These are phyloP conservation scores for Sitta carolinensis DNA, from an alignment of 2,797 vertebrate genomes.

Conservation along the genomic window DNA sequence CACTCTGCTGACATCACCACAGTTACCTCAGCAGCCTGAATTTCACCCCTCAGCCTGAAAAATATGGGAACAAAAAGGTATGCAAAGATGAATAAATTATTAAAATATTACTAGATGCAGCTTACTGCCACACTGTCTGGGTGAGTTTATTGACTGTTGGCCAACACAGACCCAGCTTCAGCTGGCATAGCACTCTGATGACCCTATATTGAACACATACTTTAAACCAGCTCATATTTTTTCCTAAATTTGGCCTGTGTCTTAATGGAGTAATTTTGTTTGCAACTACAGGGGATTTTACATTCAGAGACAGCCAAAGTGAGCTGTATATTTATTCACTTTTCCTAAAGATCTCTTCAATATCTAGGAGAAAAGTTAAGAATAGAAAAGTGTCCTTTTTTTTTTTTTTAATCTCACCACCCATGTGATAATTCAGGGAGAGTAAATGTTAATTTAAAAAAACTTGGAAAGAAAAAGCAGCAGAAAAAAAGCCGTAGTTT, in stretches of 20 bases:
- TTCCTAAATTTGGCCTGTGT: background rate
- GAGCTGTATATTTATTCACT: background rate
- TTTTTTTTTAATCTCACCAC: background rate
- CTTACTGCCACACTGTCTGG: background rate
- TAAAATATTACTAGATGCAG: background rate
- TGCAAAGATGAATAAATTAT: background rate
- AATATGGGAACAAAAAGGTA: background rate
- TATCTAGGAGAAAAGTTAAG: background rate
- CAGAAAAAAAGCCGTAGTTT: background rate
- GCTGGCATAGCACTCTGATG: background rate
- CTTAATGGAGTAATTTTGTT: background rate
- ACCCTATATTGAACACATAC: background rate
- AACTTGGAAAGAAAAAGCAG: background rate
- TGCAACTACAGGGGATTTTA: background rate
- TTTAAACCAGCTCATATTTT: background rate
- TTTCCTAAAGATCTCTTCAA: background rate
- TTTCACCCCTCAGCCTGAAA: background rate
- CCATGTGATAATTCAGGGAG: background rate
- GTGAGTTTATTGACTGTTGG: background rate
- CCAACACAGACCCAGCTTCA: background rate
- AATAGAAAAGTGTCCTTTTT: background rate
- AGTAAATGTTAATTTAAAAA: background rate
- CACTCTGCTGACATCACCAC: background rate
- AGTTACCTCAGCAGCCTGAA: background rate
- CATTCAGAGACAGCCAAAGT: background rate